Base-by-base conservation (phyloP, 2,888 invertebrate species). In the Cephalotes varians region DNA sequence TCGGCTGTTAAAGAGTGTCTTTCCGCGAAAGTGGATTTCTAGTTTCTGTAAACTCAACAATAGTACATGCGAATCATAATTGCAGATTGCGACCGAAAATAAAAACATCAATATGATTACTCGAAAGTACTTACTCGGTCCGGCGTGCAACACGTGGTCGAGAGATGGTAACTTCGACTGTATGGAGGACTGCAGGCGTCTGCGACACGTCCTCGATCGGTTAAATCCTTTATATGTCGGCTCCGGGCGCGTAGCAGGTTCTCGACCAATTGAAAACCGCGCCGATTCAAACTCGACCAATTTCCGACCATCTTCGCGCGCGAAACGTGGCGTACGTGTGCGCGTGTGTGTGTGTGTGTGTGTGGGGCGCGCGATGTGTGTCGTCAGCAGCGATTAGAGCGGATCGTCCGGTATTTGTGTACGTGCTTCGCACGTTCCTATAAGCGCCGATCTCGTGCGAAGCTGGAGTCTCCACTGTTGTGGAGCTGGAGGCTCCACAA, bases 241-340 rank as follows among this genome's bases (percentile, higher is more conserved):
- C 58, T 34, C 10, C 74, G 76, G 18, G 62, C 69, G 64, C 85
- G 85, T 10, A 91, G 31, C 28, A 90, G 56, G 51, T 90, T 89
- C 79, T 87, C 88, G n/a, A 82, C 91, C 91, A 93, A 91, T 91
- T 87, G 93, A 85, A 89, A 77, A 64, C 86, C 86, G 34, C 90
- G 86, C 3, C 86, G 87, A 83, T 91, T 91, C 73, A 92, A 90
- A 86, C 71, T 83, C 51, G 72, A 58, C 85, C 90, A 89, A 65
- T 86, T 88, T 37, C 86, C 83, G 77, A 86, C 85, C 91, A 93
- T 93, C 47, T 18, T 69, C 25, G 21, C 18, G 54, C 34, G 6
- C 40, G 40, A 6, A 12, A 15, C 44, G 15, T 15, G 62, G 5
- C 9, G n/a, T 34, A 9, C 12, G 15, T 21, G 15, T 10, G 7